Conservation (phyloP, 1,140 invertebrate genomes). For the Andricus grossulariae region DNA sequence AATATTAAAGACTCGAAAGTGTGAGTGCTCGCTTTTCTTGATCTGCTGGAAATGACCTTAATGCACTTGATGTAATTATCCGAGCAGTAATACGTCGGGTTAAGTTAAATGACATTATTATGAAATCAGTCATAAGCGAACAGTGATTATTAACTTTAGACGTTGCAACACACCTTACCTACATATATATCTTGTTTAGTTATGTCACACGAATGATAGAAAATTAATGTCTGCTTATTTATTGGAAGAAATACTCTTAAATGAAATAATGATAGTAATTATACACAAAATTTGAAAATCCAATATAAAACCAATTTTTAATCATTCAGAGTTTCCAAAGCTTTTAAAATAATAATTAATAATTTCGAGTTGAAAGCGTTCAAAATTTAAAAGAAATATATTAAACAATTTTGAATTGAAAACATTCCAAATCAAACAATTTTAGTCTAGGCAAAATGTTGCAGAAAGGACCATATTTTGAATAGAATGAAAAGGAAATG, state of each 20-base stretch:
- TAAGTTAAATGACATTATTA: constrained; percentile 23
- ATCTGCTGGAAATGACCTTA: background rate
- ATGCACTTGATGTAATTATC: background rate
- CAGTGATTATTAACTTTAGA: background rate
- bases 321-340: too few relatives aligned
- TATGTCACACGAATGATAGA: background rate
- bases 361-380: too few relatives aligned
- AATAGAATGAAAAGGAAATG: too few relatives aligned
- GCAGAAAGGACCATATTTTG: too few relatives aligned
- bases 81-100: background rate
- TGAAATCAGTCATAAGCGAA: constrained; percentile 1
- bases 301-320: background rate
- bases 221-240: background rate
- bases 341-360: too few relatives aligned
- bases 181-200: constrained; percentile 7
- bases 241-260: background rate
- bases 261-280: background rate
- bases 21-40: background rate
- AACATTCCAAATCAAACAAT: too few relatives aligned
- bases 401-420: too few relatives aligned
- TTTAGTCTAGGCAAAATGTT: too few relatives aligned
- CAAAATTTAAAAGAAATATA: too few relatives aligned
- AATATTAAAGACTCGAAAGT: too few relatives aligned
- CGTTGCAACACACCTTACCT: background rate
- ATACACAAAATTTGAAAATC: background rate